Base-by-base conservation (phyloP, 2,797 vertebrate genomes). In the Rousettus madagascariensis region DNA sequence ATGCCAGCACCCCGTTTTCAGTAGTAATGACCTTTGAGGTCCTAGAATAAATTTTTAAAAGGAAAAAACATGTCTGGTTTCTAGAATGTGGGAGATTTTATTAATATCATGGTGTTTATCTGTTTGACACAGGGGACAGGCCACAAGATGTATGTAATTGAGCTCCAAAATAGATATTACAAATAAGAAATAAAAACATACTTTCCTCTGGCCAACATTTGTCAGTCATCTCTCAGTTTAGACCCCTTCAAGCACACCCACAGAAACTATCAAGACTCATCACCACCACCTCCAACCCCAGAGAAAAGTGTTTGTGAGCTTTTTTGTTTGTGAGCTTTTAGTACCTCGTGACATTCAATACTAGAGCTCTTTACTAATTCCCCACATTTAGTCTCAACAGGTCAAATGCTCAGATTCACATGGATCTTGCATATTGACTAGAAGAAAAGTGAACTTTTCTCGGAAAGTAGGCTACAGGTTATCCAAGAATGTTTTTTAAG, bases 151-250 rank as follows among this genome's bases (percentile, higher is more conserved):
- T 69, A 24, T 61, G 6, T n/a, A 46, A 22, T 1, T 79, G 78
- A 91, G 20, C 51, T 92, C 43, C 51, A 90, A 85, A 96, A 46
- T 8, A 77, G 49, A 43, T 53, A 43, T 53, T 65, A 33, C 24
- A 88, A 78, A 71, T 77, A 77, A 95, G 65, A 95, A 86, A 87
- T 13, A 88, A 79, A 80, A 95, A 84, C 6, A 66, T 41, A n/a
- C 13, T 88, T 72, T 82, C 24, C 36, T 57, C 6, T 8, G 33
- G 46, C 86, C 11, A 65, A 53, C 0, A 9, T 84, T 68, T 69
- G 4, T 51, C 69, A 94, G 46, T 71, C 41, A 16, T 75, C 22
- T 79, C 59, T 71, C 36, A 75, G 55, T 66, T 68, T 65, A 91
- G 49, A 95, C 10, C 8, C 61, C 30, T 88, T 92, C 24, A 51